Evolutionary conservation across 1,140 invertebrate species (phyloP), one percentile per base, ranked within the genome.

Genomic region (Saxidomus purpurata): DNA sequence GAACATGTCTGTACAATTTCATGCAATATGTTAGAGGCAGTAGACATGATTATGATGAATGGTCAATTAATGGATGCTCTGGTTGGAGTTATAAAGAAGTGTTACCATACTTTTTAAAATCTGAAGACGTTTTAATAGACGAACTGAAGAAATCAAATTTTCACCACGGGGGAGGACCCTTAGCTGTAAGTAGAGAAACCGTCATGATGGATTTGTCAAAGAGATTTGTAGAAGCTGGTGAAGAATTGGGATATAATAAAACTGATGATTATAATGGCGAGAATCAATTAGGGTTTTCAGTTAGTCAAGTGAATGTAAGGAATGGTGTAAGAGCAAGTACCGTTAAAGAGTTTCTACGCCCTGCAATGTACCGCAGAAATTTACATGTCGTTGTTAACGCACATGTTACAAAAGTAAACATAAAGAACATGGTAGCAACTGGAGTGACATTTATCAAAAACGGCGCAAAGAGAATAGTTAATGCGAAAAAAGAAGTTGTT

Each of bases 21-120:
- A 99, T 99, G 99, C 96, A 99, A 0, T 99, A 99, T 93, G 96
- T 99, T 0, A 96, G 99, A 31, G 99, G 98, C 0, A 99, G 99
- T 93, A 97, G 97, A 89, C 97, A 97, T 87, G 99, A 99, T 94
- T 99, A 99, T 94, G 98, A 99, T 93, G 96, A 96, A 13, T 99
- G 99, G 99, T 98, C 98, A 93, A 95, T 97, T 0, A 94, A 97
- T n/a, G 99, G 99, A 0, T 99, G 98, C 93, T 97, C 97, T 0
- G 98, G 98, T 8, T 99, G 99, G 99, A 97, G 97, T 0, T 98
- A 97, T 90, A 97, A 97, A 77, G 97, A 98, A 47, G 97, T 97
- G 0, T 94, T 99, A 0, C 97, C 98, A 71, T 99, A 99, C 93
- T 99, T 99, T 95, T 98, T 98, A 93, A 98, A 98, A 94, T 98